Conservation (phyloP, 2,797 vertebrate genomes). For the Cirrhinus mrigala region DNA sequence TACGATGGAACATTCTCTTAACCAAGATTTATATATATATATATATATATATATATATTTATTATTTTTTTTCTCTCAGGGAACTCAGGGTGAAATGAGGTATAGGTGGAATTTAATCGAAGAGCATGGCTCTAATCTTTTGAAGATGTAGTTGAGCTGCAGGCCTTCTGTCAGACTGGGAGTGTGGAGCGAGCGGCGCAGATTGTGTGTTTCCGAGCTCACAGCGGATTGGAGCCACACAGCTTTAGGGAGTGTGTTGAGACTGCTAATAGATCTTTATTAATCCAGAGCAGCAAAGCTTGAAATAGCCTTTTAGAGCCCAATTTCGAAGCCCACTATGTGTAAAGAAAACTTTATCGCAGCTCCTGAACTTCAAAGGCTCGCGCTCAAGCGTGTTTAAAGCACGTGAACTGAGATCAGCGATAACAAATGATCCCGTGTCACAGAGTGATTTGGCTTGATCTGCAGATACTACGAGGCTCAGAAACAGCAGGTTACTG, state of each 20-base stretch:
- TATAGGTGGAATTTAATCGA: slow-evolving; percentile 75
- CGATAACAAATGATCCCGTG: neutral
- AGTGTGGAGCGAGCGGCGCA: slow-evolving; percentile 62
- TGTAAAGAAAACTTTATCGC: slow-evolving; percentile 37
- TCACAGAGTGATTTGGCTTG: neutral
- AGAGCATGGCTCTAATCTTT: slow-evolving; percentile 71
- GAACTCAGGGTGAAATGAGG: neutral
- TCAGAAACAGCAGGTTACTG: slow-evolving; percentile 9
- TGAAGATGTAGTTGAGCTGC: slow-evolving; percentile 77
- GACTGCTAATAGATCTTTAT: slow-evolving; percentile 60
- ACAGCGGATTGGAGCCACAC: slow-evolving; percentile 13
- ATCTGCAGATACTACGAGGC: neutral
- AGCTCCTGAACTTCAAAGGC: slow-evolving; percentile 22
- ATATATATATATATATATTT: no score
- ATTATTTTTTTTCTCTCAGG: no score
- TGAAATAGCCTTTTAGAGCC: slow-evolving; percentile 56
- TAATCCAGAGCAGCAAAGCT: slow-evolving; percentile 52
- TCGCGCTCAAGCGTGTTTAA: neutral
- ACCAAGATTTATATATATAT: no score
- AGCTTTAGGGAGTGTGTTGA: slow-evolving; percentile 28
- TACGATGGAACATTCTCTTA: no score
- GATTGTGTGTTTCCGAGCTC: slow-evolving; percentile 66
- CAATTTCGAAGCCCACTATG: slow-evolving; percentile 39
- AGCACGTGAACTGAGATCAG: slow-evolving; percentile 5
- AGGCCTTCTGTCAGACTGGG: slow-evolving; percentile 79